Percentiles rank a stretch among this genome's conserved stretches.
These are phyloP conservation scores for Pituophis catenifer DNA, from an alignment of 2,113 vertebrate genomes.

Conservation along the genomic window DNA sequence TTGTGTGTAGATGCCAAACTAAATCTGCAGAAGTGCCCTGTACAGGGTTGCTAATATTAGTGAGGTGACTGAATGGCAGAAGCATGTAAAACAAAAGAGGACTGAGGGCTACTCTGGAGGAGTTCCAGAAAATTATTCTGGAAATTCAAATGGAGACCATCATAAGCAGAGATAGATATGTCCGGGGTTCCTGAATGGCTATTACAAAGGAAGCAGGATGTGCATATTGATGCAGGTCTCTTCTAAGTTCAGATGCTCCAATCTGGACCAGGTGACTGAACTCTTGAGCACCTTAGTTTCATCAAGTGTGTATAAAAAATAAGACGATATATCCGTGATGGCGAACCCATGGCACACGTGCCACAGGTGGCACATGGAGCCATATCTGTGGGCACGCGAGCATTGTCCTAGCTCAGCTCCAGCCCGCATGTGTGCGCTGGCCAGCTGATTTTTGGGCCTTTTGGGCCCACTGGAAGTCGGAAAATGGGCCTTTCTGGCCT, in stretches of 20 bases:
- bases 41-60: background rate
- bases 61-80: background rate
- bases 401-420: too few relatives aligned
- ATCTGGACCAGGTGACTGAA: background rate
- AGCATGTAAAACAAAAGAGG: background rate
- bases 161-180: background rate
- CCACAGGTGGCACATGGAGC: too few relatives aligned
- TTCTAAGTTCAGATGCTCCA: background rate
- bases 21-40: background rate
- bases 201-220: background rate
- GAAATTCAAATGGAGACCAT: background rate
- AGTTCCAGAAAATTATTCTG: background rate
- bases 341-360: too few relatives aligned
- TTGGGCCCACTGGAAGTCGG: too few relatives aligned
- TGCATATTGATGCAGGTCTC: background rate
- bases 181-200: background rate
- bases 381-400: too few relatives aligned
- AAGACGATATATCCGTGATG: background rate
- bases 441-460: too few relatives aligned
- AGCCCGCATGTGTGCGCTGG: too few relatives aligned
- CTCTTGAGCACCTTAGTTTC: background rate
- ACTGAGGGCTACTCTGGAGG: background rate
- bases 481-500: too few relatives aligned
- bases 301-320: background rate
- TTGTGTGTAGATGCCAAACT: background rate